Evolutionary conservation across 1,140 invertebrate species (phyloP), one percentile per base, ranked within the genome.

Genomic region (Trichonephila inaurata): DNA sequence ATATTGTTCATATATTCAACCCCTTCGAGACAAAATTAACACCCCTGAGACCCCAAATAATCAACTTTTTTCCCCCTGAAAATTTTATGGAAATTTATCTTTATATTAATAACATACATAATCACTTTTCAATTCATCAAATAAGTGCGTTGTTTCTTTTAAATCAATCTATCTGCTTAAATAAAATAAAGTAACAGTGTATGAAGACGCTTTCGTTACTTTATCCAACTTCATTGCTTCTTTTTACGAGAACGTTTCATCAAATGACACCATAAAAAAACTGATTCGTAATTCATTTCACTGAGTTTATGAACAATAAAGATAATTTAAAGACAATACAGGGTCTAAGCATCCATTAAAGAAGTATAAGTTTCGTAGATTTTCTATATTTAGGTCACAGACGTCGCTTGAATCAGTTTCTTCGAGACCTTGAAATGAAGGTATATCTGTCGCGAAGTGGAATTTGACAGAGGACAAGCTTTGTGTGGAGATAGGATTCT

Each of bases 231-330:
- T 77, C 33, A 77, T 77, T 40, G 72, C 72, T 77, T 21, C 72
- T 40, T 77, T 40, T 77, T 77, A 77, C 18, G 24, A 77, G 72
- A 77, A 77, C 72, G 18, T 77, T 77, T 77, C 72, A 40, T 77
- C 72, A 77, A 77, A 77, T 40, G 72, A 19, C 72, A 33, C 28
- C 72, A 77, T 77, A 77, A 77, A 77, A n/a, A 77, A 77, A 77
- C 14, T 14, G 28, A 77, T 77, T 77, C 28, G 72, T 77, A 77
- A 77, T 77, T 77, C 72, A 77, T 33, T 77, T 77, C 5, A 16
- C 72, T 77, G 33, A 77, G 40, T 77, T 77, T 77, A 77, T 40
- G 72, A 77, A 77, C 72, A 77, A 77, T 77, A 40, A 77, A 77
- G 72, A 77, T 77, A 77, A 77, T 77, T 77, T 77, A 77, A 77